A percentile compares a stretch with the other conserved stretches of the same genome.
These are phyloP conservation scores for Drosophila truncata DNA, from an alignment of 1,140 invertebrate species.

Conservation along the genomic window DNA sequence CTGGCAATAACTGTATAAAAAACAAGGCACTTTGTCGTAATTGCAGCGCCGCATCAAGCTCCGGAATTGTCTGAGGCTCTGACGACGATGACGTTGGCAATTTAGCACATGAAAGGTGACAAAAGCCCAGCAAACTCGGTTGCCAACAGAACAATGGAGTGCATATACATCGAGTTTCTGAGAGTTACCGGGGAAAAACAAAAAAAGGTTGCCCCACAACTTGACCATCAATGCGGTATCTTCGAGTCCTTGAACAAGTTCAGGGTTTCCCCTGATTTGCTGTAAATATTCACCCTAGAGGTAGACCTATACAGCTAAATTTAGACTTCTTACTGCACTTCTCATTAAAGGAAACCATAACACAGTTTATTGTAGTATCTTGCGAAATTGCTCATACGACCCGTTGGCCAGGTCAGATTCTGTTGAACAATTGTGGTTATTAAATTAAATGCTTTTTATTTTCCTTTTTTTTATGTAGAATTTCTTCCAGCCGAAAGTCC, in stretches of 20 bases:
- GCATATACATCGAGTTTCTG: constrained; percentile 13
- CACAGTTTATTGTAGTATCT: constrained; percentile 4
- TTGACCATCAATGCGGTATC: constrained; percentile 33
- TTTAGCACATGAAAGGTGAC: constrained; percentile 56
- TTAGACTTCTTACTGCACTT: background rate
- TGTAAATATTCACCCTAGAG: background rate
- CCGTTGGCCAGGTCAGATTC: background rate
- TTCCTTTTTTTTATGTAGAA: constrained; percentile 5
- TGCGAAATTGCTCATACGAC: constrained; percentile 12
- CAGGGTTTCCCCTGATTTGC: constrained; percentile 17
- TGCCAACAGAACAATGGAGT: constrained; percentile 51
- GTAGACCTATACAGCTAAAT: background rate
- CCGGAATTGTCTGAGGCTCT: constrained; percentile 16
- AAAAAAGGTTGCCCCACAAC: constrained; percentile 3
- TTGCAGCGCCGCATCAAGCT: constrained; percentile 31
- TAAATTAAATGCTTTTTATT: constrained; percentile 3
- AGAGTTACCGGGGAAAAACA: constrained; percentile 4
- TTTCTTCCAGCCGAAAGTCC: constrained; percentile 10
- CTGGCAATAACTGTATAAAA: constrained; percentile 36
- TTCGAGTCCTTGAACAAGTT: constrained; percentile 41
- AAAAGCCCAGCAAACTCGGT: constrained; percentile 34
- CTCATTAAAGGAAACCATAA: constrained; percentile 1
- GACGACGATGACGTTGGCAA: constrained; percentile 29
- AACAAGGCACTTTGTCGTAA: constrained; percentile 33
- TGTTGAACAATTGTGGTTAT: background rate